These are phyloP conservation scores for Harlomillsia oculata DNA, from an alignment of 1,140 invertebrate genomes.

Conservation along the genomic window DNA sequence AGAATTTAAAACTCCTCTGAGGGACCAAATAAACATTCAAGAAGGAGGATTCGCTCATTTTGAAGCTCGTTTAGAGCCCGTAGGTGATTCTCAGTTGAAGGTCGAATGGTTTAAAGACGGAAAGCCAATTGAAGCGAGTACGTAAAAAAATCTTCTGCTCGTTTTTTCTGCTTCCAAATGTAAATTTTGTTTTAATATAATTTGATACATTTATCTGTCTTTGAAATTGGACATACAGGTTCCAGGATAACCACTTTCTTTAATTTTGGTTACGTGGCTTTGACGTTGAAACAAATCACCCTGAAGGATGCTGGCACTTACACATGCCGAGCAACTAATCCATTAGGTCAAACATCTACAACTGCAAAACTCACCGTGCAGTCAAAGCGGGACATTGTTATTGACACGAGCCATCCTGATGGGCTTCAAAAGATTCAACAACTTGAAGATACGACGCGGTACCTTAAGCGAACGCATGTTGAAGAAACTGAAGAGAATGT, in stretches of 20 bases:
- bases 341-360: slow-evolving; percentile 78
- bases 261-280: slow-evolving; percentile 91
- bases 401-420: slow-evolving; percentile 74
- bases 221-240: slow-evolving; percentile 41
- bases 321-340: slow-evolving; percentile 78
- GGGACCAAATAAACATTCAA: slow-evolving; percentile 74
- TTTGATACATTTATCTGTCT: not conserved
- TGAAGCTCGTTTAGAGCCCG: slow-evolving; percentile 84
- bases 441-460: slow-evolving; percentile 64
- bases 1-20: slow-evolving; percentile 84
- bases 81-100: slow-evolving; percentile 79
- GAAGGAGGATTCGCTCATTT: slow-evolving; percentile 93
- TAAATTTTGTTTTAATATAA: slow-evolving; percentile 3
- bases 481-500: slow-evolving; percentile 1
- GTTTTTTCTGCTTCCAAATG: not conserved
- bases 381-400: slow-evolving; percentile 71
- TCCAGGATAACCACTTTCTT: slow-evolving; percentile 89
- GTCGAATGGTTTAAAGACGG: slow-evolving; percentile 96
- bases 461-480: not conserved
- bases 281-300: slow-evolving; percentile 88
- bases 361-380: slow-evolving; percentile 75
- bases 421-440: slow-evolving; percentile 80
- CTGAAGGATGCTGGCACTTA: slow-evolving; percentile 84
- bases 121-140: slow-evolving; percentile 74
- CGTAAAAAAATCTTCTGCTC: slow-evolving; percentile 32